Percentiles rank a stretch among this genome's conserved stretches.
phyloP scores from a whole-genome alignment of 2,888 invertebrate species.

The Octodonta nipae region DNA sequence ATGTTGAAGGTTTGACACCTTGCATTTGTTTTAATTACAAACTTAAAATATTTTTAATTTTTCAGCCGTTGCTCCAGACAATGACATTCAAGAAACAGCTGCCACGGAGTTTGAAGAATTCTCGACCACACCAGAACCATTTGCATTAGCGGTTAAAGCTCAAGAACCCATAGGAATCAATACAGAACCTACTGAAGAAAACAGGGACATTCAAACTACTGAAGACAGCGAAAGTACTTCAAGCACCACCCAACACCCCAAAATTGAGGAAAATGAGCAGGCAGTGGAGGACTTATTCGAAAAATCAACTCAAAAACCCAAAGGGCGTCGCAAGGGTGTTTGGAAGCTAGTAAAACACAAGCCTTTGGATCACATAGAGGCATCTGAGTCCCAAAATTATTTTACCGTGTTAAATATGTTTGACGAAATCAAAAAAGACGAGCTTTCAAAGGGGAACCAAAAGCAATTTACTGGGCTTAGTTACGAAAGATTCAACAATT shows the following conservation, averaged over 20 bases:
- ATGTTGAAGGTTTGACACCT: constrained; percentile 5
- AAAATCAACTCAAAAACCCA: constrained; percentile 14
- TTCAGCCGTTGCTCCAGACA: too few relatives aligned
- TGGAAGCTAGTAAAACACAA: constrained; percentile 61
- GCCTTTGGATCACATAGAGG: constrained; percentile 56
- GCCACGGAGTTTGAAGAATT: background rate
- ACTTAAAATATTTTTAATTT: too few relatives aligned
- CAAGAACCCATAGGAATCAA: too few relatives aligned
- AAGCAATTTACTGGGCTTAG: background rate
- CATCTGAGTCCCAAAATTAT: constrained; percentile 68
- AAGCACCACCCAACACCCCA: constrained; percentile 5
- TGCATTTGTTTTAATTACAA: too few relatives aligned
- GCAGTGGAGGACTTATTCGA: constrained; percentile 12
- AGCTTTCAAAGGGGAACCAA: background rate
- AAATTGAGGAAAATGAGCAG: constrained; percentile 12
- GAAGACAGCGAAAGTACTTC: too few relatives aligned
- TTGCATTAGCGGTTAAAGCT: too few relatives aligned
- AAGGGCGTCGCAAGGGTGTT: constrained; percentile 45
- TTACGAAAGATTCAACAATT: background rate
- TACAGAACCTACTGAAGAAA: background rate
- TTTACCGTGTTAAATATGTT: constrained; percentile 28
- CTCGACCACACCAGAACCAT: too few relatives aligned
- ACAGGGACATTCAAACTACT: too few relatives aligned
- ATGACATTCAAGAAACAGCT: background rate
- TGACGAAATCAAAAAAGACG: background rate